Evolutionary conservation across 2,113 vertebrate genomes (phyloP).

Genomic region (Bubo scandiacus): DNA sequence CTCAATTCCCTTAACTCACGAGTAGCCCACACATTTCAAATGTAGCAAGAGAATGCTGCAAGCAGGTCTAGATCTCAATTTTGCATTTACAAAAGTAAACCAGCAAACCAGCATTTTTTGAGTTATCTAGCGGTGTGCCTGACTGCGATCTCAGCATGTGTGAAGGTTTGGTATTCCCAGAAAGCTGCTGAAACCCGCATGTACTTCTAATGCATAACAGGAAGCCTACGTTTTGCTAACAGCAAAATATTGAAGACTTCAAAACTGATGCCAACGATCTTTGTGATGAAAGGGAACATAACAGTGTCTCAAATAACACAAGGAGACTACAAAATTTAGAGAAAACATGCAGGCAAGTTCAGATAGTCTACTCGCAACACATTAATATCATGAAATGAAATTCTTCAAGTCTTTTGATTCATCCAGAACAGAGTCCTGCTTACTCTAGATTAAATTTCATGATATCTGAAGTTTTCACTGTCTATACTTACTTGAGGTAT

Average conservation of each 20-base stretch:
- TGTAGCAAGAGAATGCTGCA: background rate
- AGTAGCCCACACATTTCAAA: background rate
- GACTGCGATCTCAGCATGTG: fast-evolving
- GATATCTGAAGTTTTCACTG: background rate
- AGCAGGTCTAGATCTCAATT: background rate
- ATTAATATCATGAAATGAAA: background rate
- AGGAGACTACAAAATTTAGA: background rate
- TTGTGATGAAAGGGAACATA: background rate
- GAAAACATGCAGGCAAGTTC: background rate
- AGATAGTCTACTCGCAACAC: background rate
- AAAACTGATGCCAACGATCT: background rate
- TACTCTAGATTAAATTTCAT: background rate
- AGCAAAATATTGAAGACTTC: background rate
- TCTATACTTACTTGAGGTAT: background rate
- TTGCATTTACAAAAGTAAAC: background rate
- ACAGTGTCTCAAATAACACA: background rate
- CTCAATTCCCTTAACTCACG: background rate
- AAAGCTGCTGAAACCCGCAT: background rate
- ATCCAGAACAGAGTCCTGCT: background rate
- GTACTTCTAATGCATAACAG: background rate
- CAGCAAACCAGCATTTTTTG: background rate
- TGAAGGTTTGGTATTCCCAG: background rate
- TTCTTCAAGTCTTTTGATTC: background rate
- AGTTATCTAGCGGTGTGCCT: background rate
- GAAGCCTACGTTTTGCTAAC: background rate